Base-by-base conservation (phyloP, 1,140 invertebrate species). In the Drosophila insularis region DNA sequence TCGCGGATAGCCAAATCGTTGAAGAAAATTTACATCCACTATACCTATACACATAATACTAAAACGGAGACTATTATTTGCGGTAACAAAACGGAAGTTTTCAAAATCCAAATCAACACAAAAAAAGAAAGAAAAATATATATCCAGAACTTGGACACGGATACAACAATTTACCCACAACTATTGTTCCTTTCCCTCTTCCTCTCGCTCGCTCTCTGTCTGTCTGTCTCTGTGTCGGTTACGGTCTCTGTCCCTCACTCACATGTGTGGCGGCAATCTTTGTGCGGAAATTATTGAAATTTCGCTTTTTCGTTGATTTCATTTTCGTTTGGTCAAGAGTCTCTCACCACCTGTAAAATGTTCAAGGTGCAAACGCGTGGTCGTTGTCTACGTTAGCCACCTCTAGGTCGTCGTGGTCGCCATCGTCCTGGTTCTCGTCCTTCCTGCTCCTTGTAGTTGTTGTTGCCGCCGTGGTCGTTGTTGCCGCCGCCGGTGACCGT, bases 201-300 rank as follows among this genome's bases (percentile, higher is more conserved):
- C 27, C 63, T 59, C 54, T 63, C 64, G n/a, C 59, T 21, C 8
- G 53, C 60, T 63, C 64, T 19, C 60, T 21, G 4, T 59, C 55
- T 63, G 60, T 19, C 65, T 21, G 8, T 50, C 3, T 37, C 43
- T 2, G 7, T 50, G 8, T 50, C 39, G 43, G 8, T 50, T 11
- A 7, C 43, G 1, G 13, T 43, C 54, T 7, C 62, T 1, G 19
- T 32, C 46, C 5, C 46, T 60, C 68, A 68, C 59, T 35, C 64
- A 43, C 67, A 65, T 81, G 79, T 81, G 76, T 75, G 76, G 64
- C 67, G 73, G 69, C 82, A 73, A 75, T 80, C 82, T 80, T 86
- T 80, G 69, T 87, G 81, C 87, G 87, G 87, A 90, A 90, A 90
- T 90, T 90, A 86, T 86, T 82, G 87, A 90, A 90, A 90, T 90